phyloP scores from a whole-genome alignment of 2,888 invertebrate species.

The Sinopyrophorus schimmeli region DNA sequence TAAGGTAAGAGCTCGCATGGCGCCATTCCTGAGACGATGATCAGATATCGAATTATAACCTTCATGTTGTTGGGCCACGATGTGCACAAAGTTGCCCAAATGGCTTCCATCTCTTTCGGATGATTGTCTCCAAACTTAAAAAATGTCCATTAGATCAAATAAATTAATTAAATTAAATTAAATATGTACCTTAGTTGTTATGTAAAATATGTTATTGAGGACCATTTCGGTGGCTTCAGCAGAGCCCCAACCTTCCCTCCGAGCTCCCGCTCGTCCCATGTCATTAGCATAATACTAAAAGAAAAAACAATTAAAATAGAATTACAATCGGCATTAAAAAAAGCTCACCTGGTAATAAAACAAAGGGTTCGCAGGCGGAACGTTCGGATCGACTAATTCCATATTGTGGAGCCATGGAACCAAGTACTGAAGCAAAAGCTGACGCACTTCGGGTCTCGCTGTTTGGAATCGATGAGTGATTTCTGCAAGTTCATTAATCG shows the following conservation, averaged over 20 bases:
- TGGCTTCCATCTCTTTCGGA: constrained; percentile 91
- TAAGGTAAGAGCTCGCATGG: constrained; percentile 90
- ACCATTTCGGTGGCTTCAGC: constrained; percentile 99
- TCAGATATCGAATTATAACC: constrained; percentile 93
- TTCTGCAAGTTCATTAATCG: no score
- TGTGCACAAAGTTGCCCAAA: constrained; percentile 94
- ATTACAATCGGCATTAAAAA: not conserved
- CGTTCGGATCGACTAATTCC: constrained; percentile 95
- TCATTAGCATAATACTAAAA: constrained; percentile 60
- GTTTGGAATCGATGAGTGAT: constrained; percentile 96
- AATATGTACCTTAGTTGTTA: constrained; percentile 84
- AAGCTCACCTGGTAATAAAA: constrained; percentile 77
- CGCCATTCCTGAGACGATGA: constrained; percentile 97
- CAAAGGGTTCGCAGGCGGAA: constrained; percentile 85
- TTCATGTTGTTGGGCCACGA: constrained; percentile 98
- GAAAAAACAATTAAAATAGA: not conserved
- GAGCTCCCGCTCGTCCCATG: constrained; percentile 65
- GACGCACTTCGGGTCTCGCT: constrained; percentile 89
- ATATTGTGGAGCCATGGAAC: constrained; percentile 98
- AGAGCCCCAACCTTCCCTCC: constrained; percentile 95
- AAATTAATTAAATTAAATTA: not conserved
- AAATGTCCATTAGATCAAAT: no score
- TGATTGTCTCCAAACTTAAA: constrained; percentile 92
- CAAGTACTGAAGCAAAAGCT: constrained; percentile 87
- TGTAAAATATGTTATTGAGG: constrained; percentile 96